Percentiles rank a stretch among this genome's conserved stretches.
Conservation (phyloP, 2,888 invertebrate species). For the Chloroclysta siterata region DNA sequence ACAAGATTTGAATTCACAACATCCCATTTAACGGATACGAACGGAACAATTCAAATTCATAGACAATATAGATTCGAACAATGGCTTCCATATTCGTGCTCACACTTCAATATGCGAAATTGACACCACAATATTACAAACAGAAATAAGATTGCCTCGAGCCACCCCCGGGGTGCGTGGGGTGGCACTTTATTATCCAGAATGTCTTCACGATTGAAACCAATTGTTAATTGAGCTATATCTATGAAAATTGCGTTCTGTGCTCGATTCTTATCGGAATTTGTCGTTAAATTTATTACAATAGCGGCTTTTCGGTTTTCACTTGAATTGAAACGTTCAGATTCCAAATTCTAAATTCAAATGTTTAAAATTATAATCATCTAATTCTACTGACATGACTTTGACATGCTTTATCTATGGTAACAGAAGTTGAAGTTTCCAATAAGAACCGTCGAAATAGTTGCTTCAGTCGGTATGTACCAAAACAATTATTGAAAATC, state of each 20-base stretch:
- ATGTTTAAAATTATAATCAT: slow-evolving; percentile 38
- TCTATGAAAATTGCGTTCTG: slow-evolving; percentile 83
- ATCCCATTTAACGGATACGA: slow-evolving; percentile 60
- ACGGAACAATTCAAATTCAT: slow-evolving; percentile 65
- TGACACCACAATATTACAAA: slow-evolving; percentile 85
- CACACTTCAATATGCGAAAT: slow-evolving; percentile 83
- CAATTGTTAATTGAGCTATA: slow-evolving; percentile 85
- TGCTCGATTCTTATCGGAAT: slow-evolving; percentile 81
- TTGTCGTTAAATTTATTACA: slow-evolving; percentile 79
- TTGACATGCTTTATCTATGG: not conserved
- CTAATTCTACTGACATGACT: not conserved
- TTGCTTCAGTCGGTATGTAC: slow-evolving; percentile 1
- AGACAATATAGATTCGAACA: slow-evolving; percentile 71
- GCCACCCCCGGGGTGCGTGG: slow-evolving; percentile 63
- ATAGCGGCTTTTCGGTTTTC: slow-evolving; percentile 65
- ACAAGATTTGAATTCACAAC: slow-evolving; percentile 42
- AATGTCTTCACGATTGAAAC: slow-evolving; percentile 84
- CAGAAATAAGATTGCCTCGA: slow-evolving; percentile 82
- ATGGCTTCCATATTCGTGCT: slow-evolving; percentile 72
- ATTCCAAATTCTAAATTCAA: slow-evolving; percentile 58
- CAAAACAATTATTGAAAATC: slow-evolving; percentile 61
- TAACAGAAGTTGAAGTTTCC: slow-evolving; percentile 2
- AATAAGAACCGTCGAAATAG: slow-evolving; percentile 26
- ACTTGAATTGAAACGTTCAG: slow-evolving; percentile 63
- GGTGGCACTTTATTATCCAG: slow-evolving; percentile 79